Evolutionary conservation across 2,888 invertebrate genomes (phyloP).

Genomic region (Agonopterix subpropinquella): DNA sequence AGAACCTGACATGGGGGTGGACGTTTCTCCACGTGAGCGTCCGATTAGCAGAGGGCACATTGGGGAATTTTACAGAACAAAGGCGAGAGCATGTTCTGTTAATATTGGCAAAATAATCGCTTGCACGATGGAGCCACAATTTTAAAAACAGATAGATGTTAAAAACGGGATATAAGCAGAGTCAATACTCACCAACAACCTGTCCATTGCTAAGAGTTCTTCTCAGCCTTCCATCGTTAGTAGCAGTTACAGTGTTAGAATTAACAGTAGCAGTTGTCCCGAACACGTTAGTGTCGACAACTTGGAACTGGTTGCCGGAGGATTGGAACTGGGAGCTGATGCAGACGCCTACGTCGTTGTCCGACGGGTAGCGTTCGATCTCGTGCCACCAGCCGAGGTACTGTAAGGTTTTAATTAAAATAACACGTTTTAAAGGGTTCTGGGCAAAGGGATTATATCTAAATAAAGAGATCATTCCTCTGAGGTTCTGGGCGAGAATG

Average conservation of each 20-base stretch:
- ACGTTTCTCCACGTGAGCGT: no score
- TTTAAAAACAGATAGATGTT: not conserved
- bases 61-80: no score
- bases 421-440: no score
- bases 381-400: conserved; percentile 62
- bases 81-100: no score
- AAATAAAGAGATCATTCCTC: no score
- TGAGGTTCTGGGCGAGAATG: no score
- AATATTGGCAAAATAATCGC: not conserved
- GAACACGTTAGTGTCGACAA: conserved; percentile 39
- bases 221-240: conserved; percentile 33
- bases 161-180: no score
- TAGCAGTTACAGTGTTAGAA: conserved; percentile 29
- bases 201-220: conserved; percentile 21
- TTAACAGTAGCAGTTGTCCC: conserved; percentile 22
- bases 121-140: not conserved
- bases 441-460: no score
- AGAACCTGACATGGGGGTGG: no score
- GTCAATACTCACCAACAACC: not conserved
- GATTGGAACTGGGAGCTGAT: conserved; percentile 37
- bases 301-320: conserved; percentile 24
- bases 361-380: conserved; percentile 46
- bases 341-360: conserved; percentile 34
- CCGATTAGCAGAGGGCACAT: no score
- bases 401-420: conserved; percentile 24